Evolutionary conservation across 2,113 vertebrate species (phyloP), one percentile per base, ranked within the genome.

Genomic region (Marmota monax): DNA sequence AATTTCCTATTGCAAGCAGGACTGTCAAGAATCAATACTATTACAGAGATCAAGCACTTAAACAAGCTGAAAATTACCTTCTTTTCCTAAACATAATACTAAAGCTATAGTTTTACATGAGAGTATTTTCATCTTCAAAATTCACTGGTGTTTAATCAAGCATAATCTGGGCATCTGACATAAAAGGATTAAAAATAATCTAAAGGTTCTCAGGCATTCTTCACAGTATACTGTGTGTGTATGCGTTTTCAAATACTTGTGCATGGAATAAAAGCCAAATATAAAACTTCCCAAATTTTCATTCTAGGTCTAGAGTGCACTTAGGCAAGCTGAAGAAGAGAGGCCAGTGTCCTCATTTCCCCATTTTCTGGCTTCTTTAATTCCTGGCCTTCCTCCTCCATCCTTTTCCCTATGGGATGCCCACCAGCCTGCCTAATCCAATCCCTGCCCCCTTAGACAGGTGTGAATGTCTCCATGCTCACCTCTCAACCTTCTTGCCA

Each of bases 61-160:
- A 87, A 56, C 51, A 42, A 95, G 93, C 18, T 84, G 65, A 25
- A 22, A 74, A 95, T 95, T 84, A 79, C 13, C 79, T 95, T 96
- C 34, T 93, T 96, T 34, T 76, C 70, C 84, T 83, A 90, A 95
- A 32, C 16, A 89, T 45, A 14, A 22, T 82, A 88, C 90, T 93
- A 23, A 88, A 39, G 39, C 67, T 83, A 34, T 12, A 87, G 76
- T 69, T 17, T 69, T 63, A 53, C 18, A 67, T 9, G 39, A 96
- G 2, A 97, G 13, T 84, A 92, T 90, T 97, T 98, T 97, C 17
- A 90, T 90, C 93, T 94, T 45, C 84, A 97, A 93, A 97, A 92
- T 85, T 92, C 5, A 72, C 8, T 87, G 7, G 70, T 37, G 48
- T 94, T 96, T 96, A 87, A 96, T 86, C 42, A 82, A 69, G 58